Evolutionary conservation across 2,888 invertebrate genomes (phyloP), one percentile per base, ranked within the genome.

Genomic region (Taphrorychus bicolor): DNA sequence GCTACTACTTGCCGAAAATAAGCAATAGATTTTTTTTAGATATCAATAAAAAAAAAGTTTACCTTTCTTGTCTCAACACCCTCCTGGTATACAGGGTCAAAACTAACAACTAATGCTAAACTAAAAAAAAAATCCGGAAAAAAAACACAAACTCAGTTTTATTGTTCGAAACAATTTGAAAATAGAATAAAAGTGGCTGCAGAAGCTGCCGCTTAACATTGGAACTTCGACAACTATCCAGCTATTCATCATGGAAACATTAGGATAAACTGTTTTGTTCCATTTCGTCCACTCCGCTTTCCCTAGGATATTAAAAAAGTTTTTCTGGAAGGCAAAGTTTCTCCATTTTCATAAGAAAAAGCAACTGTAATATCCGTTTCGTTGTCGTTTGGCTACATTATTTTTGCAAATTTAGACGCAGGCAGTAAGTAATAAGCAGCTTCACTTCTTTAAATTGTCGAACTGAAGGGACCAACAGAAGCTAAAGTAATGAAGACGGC

Each of bases 401-500:
- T 32, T 32, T 9, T 32, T 32, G 32, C 32, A 7, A 7, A 32
- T 32, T 32, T 11, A 32, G 11, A 32, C 32, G 32, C 7, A 32
- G 32, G 11, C 32, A 9, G 1, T 32, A n/a, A n/a, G n/a, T n/a
- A 32, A 32, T 32, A 11, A 32, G 32, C 32, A 32, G 32, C 11
- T 32, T 32, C 32, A 9, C 32, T 32, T 32, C 32, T 32, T 32
- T 32, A 32, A 32, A 7, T 11, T 1, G 32, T 32, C 32, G 7
- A 56, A n/a, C n/a, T n/a, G n/a, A n/a, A n/a, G n/a, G 9, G 18
- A n/a, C 17, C 18, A 42, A 21, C 21, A 42, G 41, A 42, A 57
- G 21, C 22, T 48, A 51, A 59, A 21, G 18, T 58, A 58, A 51
- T 51, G 51, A 23, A 9, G 42, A 42, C 42, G n/a, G 52, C 22